These are phyloP conservation scores for Myxocyprinus asiaticus DNA, from an alignment of 2,113 vertebrate genomes.

Conservation along the genomic window DNA sequence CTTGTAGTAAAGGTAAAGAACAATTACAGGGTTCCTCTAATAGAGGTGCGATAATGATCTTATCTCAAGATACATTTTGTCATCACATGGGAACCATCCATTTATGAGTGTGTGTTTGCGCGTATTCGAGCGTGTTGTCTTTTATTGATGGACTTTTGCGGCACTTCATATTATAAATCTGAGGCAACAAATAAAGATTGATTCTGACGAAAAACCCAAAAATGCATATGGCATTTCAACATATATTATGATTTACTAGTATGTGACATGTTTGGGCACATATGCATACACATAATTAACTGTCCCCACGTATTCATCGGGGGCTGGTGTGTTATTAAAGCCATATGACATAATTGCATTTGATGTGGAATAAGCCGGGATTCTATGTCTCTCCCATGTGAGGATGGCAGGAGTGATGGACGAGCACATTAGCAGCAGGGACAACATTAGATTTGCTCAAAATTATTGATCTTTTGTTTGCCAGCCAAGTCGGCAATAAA, in stretches of 20 bases:
- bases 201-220: conserved; percentile 62
- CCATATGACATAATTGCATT: conserved; percentile 79
- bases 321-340: conserved; percentile 73
- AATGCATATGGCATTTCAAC: conserved; percentile 62
- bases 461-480: conserved; percentile 88
- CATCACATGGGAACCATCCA: conserved; percentile 41
- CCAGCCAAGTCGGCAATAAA: conserved; percentile 81
- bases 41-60: conserved; percentile 39
- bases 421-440: conserved; percentile 79
- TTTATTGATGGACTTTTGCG: conserved; percentile 67
- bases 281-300: conserved; percentile 64
- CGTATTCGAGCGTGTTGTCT: conserved; percentile 55
- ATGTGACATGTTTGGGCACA: conserved; percentile 65
- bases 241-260: conserved; percentile 76
- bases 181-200: conserved; percentile 79
- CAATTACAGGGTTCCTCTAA: conserved; percentile 36
- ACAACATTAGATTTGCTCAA: conserved; percentile 86
- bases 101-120: conserved; percentile 21
- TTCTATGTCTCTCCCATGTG: conserved; percentile 77
- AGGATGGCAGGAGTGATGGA: conserved; percentile 81
- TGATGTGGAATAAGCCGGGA: conserved; percentile 81
- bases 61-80: conserved; percentile 49
- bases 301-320: conserved; percentile 57
- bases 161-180: conserved; percentile 76
- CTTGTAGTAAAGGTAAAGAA: conserved; percentile 29